These are phyloP conservation scores for Drosophila sproati DNA, from an alignment of 1,140 invertebrate genomes.

Conservation along the genomic window DNA sequence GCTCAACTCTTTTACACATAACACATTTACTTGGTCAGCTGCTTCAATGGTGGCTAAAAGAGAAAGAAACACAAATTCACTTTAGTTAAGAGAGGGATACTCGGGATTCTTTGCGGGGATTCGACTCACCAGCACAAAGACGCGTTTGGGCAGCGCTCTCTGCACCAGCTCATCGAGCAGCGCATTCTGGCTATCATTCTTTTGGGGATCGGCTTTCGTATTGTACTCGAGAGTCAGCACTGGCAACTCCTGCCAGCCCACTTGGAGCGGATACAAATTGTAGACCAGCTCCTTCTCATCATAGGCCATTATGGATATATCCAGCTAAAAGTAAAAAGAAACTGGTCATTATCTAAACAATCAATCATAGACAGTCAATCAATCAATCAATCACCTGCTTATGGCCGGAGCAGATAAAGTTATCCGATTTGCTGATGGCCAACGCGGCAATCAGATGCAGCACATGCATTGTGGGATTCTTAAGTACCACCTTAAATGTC, in stretches of 20 bases:
- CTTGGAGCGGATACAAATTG: constrained; percentile 82
- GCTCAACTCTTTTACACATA: constrained; percentile 7
- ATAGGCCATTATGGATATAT: constrained; percentile 81
- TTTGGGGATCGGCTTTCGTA: constrained; percentile 76
- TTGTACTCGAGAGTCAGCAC: constrained; percentile 80
- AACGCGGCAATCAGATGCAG: constrained; percentile 75
- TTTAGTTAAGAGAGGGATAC: neutral
- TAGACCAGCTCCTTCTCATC: constrained; percentile 80
- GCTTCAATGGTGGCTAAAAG: constrained; percentile 74
- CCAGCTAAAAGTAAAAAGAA: constrained; percentile 50
- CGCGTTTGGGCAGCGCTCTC: constrained; percentile 81
- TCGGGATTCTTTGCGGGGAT: too few relatives aligned
- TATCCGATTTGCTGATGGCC: constrained; percentile 80
- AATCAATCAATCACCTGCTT: constrained; percentile 64
- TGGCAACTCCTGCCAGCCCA: constrained; percentile 82
- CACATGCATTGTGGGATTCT: constrained; percentile 76
- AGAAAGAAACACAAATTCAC: neutral
- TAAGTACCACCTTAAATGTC: constrained; percentile 77
- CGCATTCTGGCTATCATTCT: constrained; percentile 74
- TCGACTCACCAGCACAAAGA: constrained; percentile 80
- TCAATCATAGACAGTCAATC: too few relatives aligned
- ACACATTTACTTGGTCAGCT: constrained; percentile 67
- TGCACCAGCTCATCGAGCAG: constrained; percentile 78
- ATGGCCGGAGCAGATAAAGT: constrained; percentile 84
- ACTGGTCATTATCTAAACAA: neutral